Base-by-base conservation (phyloP, 1,140 invertebrate genomes). In the Stegodyphus mimosarum region DNA sequence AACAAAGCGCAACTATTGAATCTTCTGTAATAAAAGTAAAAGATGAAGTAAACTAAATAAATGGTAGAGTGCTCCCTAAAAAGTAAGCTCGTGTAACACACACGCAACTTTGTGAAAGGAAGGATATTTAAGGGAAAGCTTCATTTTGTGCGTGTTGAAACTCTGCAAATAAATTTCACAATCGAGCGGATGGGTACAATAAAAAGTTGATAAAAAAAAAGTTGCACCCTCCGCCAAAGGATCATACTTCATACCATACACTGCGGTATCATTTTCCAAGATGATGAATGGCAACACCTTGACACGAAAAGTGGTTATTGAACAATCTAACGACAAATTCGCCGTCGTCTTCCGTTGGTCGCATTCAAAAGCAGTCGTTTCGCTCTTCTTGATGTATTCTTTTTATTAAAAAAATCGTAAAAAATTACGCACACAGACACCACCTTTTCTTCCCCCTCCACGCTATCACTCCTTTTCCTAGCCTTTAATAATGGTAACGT, bases 291-390 rank as follows among this genome's bases (percentile, higher is more conserved):
- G 71, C 51, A 10, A 18, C 67, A 80, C 64, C 33, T 70, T 67
- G 77, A 70, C 77, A 70, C 18, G 67, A 71, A 55, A 73, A 80
- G 66, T 49, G 67, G 77, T 60, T 80, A 80, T 80, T 80, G 77
- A 67, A 80, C 67, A 80, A 80, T 71, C 51, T 18, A 5, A 17
- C 67, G 77, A 71, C 77, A 80, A 80, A 80, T 80, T 80, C 64
- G 7, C 52, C 33, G 63, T 69, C 49, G 49, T 80, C 18, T 60
- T 18, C 67, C 69, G 66, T 33, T 33, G 33, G 33, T 1, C 17
- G 49, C 33, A 64, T 75, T 75, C 17, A 75, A 73, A 75, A 75
- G 18, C 63, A 51, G 33, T 52, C 77, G 48, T 71, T 80, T 50
- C 50, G 13, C 17, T 17, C 52, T 53, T 55, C 7, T 50, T 71